These are phyloP conservation scores for Psilopsiagon aurifrons DNA, from an alignment of 2,113 vertebrate genomes.

Conservation along the genomic window DNA sequence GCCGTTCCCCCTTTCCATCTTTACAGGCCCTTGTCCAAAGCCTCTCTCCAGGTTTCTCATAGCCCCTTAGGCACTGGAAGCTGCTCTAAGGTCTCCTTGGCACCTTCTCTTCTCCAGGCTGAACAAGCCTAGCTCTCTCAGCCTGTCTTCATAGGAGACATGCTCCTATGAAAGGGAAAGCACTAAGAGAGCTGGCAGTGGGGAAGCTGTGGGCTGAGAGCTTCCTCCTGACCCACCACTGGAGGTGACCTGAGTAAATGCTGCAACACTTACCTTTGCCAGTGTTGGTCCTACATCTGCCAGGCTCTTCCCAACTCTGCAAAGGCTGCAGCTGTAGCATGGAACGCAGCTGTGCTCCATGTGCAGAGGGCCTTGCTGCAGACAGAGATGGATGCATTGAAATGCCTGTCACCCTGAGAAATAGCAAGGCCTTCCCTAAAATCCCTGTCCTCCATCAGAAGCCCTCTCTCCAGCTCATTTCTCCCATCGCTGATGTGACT, in stretches of 20 bases:
- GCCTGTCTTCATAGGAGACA: not conserved
- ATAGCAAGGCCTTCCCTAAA: not conserved
- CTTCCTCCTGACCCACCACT: not conserved
- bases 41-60: not conserved
- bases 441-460: not conserved
- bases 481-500: rapidly evolving
- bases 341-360: not conserved
- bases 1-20: not conserved
- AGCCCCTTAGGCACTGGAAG: not conserved
- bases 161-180: not conserved
- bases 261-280: not conserved
- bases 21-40: not conserved
- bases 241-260: not conserved
- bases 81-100: not conserved
- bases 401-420: not conserved
- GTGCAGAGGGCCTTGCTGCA: not conserved
- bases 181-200: not conserved
- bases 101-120: not conserved
- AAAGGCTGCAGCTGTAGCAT: not conserved
- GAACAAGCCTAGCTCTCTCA: not conserved
- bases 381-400: not conserved
- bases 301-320: not conserved
- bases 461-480: not conserved
- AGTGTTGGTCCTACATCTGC: not conserved
- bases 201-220: not conserved